Conservation (phyloP, 2,888 invertebrate genomes). For the Standfussiana lucernea region DNA sequence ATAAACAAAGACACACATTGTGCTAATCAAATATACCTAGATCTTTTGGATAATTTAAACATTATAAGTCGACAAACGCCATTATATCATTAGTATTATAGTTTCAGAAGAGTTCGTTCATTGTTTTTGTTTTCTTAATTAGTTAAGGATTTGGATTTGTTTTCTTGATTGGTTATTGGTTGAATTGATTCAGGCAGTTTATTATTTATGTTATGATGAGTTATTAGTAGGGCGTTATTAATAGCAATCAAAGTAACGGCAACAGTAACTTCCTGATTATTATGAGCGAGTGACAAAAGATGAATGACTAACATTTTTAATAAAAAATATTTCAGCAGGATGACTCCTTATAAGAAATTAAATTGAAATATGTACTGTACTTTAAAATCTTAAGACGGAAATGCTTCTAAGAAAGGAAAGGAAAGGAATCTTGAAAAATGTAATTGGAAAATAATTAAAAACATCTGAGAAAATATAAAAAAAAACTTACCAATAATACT, state of each 20-base stretch:
- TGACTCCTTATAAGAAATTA: background rate
- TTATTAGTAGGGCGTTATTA: conserved; percentile 24
- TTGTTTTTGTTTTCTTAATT: conserved; percentile 14
- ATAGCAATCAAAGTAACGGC: conserved; percentile 43
- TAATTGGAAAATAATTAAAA: background rate
- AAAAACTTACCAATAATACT: conserved; percentile 76
- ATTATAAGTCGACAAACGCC: conserved; percentile 11
- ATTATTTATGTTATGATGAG: conserved; percentile 14
- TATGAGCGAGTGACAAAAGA: conserved; percentile 25
- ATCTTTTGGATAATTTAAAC: conserved; percentile 11
- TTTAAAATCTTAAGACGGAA: background rate
- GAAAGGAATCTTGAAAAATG: background rate
- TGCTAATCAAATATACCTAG: conserved; percentile 24
- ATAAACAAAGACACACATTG: conserved; percentile 55
- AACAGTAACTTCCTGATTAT: conserved; percentile 37
- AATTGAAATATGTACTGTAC: background rate
- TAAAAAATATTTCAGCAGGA: background rate
- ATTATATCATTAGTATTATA: background rate
- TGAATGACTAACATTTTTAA: conserved; percentile 3
- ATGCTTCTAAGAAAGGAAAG: background rate
- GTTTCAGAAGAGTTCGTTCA: conserved; percentile 1
- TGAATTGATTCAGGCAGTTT: background rate
- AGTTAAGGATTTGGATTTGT: no score
- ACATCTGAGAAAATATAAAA: background rate
- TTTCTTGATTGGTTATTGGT: no score